These are phyloP conservation scores for Irena cyanogastra DNA, from an alignment of 2,113 vertebrate species.

Conservation along the genomic window DNA sequence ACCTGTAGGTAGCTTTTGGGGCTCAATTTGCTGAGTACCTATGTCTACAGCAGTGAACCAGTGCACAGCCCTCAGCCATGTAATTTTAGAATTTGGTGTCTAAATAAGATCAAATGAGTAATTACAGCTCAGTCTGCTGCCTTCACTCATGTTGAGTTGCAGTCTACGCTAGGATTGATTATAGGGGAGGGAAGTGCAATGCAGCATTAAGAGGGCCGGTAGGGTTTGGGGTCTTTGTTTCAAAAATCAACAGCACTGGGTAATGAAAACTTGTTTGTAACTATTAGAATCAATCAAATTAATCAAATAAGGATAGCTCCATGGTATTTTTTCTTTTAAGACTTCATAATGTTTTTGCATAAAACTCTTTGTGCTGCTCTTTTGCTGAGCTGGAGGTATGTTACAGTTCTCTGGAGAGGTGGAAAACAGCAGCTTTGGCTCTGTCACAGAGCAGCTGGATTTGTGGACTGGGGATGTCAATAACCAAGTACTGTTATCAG, in stretches of 20 bases:
- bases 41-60: not conserved
- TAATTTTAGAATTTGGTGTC: constrained; percentile 53
- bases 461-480: not conserved
- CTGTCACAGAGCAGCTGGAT: not conserved
- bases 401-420: not conserved
- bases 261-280: not conserved
- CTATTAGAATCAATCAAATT: not conserved
- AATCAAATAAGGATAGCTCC: not conserved
- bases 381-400: not conserved
- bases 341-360: not conserved
- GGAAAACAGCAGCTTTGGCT: not conserved
- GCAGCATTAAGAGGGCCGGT: not conserved
- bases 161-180: constrained; percentile 6
- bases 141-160: not conserved
- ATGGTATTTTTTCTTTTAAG: not conserved
- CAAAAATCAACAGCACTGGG: not conserved
- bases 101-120: constrained; percentile 55
- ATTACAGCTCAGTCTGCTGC: constrained; percentile 35
- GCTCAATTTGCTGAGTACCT: constrained; percentile 46
- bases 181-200: not conserved
- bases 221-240: not conserved
- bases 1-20: constrained; percentile 34
- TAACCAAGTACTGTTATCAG: accelerated
- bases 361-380: not conserved
- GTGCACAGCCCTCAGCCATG: not conserved